A percentile compares a stretch with the other conserved stretches of the same genome.
Conservation (phyloP, 2,888 invertebrate genomes). For the Hartigia nigra region DNA sequence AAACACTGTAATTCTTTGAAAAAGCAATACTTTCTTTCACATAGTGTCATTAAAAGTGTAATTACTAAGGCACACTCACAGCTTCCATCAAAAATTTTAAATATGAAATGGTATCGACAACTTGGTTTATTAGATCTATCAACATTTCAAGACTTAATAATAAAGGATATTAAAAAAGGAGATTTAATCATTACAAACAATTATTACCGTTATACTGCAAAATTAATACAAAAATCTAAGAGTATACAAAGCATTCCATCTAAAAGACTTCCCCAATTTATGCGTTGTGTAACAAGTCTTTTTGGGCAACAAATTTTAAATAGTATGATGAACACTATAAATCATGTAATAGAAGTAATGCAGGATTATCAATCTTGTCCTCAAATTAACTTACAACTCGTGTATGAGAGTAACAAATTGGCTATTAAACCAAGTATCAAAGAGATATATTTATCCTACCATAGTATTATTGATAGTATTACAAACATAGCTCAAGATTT, state of each 20-base stretch:
- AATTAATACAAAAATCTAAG: slow-evolving; percentile 41
- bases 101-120: slow-evolving; percentile 49
- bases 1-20: slow-evolving; percentile 32
- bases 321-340: slow-evolving; percentile 75
- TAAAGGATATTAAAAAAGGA: slow-evolving; percentile 59
- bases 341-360: slow-evolving; percentile 71
- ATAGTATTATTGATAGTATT: slow-evolving; percentile 71
- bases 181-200: slow-evolving; percentile 62
- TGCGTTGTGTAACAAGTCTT: slow-evolving; percentile 65
- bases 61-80: slow-evolving; percentile 53
- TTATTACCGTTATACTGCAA: slow-evolving; percentile 65
- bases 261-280: slow-evolving; percentile 57
- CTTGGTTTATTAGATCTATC: slow-evolving; percentile 40
- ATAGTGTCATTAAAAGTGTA: slow-evolving; percentile 46
- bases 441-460: slow-evolving; percentile 71
- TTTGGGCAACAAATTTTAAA: slow-evolving; percentile 75
- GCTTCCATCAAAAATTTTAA: slow-evolving; percentile 62
- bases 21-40: slow-evolving; percentile 51
- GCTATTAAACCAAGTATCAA: slow-evolving; percentile 69
- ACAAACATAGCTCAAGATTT: slow-evolving; percentile 71
- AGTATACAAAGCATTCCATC: slow-evolving; percentile 44
- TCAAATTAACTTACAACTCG: slow-evolving; percentile 71
- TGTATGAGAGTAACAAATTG: slow-evolving; percentile 69
- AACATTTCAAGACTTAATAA: slow-evolving; percentile 50
- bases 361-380: slow-evolving; percentile 70